Base-by-base conservation (phyloP, 2,113 vertebrate species). In the Percina caprodes region DNA sequence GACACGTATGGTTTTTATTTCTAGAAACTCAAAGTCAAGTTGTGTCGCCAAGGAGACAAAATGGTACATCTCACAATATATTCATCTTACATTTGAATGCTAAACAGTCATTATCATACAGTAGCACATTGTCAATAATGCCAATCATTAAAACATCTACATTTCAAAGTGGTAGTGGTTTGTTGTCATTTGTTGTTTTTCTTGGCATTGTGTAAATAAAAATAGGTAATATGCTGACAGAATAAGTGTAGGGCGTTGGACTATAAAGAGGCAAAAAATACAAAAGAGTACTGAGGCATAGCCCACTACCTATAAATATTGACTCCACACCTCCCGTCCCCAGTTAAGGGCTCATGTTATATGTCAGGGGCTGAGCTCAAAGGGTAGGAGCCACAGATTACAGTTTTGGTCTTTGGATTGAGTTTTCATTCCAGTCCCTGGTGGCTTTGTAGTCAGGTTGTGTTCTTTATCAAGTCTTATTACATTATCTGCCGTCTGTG, bases 321-420 rank as follows among this genome's bases (percentile, higher is more conserved):
- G 88, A 23, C 78, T 70, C 82, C 69, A 69, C 92, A 90, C 79
- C 86, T 84, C 84, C 89, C 85, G 23, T 23, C 65, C 48, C 15
- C 45, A 62, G 52, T 69, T 39, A 52, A 55, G 42, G 76, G 80
- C 67, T 86, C 85, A 61, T 81, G 86, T 88, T 93, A 93, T 88
- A 94, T 92, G 92, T 94, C 93, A 95, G 61, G 59, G 83, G 89
- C 69, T 77, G 60, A 79, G 24, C 48, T 77, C 48, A 35, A 60
- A 71, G 51, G 18, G 24, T 56, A 16, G 49, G 19, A 63, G 79
- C 24, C 48, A 24, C 14, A 77, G 49, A 79, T 80, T 15, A 48
- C 61, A 51, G 23, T 54, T 54, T 54, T 72, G 46, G 66, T 46
- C 10, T 75, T n/a, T 4, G 10, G 63, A 54, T 66, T 19, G 3